Conservation (phyloP, 2,888 invertebrate genomes). For the Cheilosia scutellata region DNA sequence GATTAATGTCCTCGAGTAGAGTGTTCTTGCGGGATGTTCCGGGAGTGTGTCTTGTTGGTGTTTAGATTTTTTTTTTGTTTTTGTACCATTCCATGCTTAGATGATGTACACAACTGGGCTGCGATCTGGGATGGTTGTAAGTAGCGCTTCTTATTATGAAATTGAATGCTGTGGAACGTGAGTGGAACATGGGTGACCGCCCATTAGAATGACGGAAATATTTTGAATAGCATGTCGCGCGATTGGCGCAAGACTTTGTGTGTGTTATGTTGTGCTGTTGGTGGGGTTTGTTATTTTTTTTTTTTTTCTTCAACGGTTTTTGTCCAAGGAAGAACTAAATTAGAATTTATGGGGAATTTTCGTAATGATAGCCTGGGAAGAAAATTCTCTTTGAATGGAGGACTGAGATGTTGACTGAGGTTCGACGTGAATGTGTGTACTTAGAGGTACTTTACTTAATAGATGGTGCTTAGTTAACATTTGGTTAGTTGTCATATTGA, state of each 20-base stretch:
- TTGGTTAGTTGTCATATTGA: neutral
- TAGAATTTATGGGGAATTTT: conserved; percentile 70
- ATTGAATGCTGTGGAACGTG: conserved; percentile 64
- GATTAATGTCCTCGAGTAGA: conserved; percentile 70
- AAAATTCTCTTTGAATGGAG: conserved; percentile 1
- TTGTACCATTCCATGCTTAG: conserved; percentile 29
- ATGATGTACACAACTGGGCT: conserved; percentile 72
- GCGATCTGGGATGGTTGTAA: conserved; percentile 39
- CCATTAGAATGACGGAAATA: conserved; percentile 76
- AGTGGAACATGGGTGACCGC: conserved; percentile 75
- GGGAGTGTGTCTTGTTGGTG: conserved; percentile 49
- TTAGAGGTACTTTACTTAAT: conserved; percentile 6
- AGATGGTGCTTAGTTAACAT: neutral
- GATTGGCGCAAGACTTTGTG: conserved; percentile 42
- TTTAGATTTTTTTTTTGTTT: conserved; percentile 13
- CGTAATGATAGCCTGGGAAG: conserved; percentile 63
- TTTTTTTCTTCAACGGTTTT: conserved; percentile 9
- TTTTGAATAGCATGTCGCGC: conserved; percentile 71
- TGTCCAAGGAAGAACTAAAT: conserved; percentile 36
- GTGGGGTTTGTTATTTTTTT: neutral
- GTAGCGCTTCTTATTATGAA: conserved; percentile 71
- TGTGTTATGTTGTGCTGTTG: conserved; percentile 33
- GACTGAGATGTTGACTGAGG: neutral
- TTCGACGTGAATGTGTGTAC: neutral
- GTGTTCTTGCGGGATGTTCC: conserved; percentile 61